Evolutionary conservation across 2,797 vertebrate species (phyloP), one percentile per base, ranked within the genome.

Genomic region (Poecilia picta): DNA sequence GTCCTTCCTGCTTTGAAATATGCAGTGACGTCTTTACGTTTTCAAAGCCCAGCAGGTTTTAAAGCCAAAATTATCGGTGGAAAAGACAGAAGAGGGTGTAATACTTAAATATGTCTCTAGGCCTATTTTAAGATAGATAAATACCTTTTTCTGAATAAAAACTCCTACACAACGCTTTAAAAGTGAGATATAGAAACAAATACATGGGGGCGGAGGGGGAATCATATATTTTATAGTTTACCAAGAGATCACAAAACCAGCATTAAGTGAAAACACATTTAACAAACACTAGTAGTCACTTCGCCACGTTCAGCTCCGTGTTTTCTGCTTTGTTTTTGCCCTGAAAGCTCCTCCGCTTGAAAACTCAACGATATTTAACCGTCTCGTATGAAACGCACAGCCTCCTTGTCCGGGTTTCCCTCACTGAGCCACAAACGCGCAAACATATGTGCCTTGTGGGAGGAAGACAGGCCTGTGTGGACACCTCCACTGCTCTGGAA

Each of bases 381-480:
- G 43, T 10, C 81, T 74, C 83, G 46, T 84, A 83, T 23, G 74
- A 83, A 80, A 72, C 81, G 59, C 83, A 41, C 78, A 36, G 78
- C 81, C 25, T 77, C 43, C 85, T 71, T 28, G 80, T 83, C 49
- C 77, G 80, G 20, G 76, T 82, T 89, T 83, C 84, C 82, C 23
- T 85, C 82, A 1, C 87, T 77, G 25, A 81, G 78, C 78, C 89
- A 73, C 49, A 85, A 86, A 87, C 77, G 74, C 80, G 76, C 86
- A 86, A 73, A 88, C 78, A 87, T 89, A 83, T 90, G 74, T 76
- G 81, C 79, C 83, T 88, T 84, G 88, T 86, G 83, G 87, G 84
- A 91, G 88, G 89, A 89, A 88, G 91, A 87, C 88, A 88, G 93
- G 91, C 93, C 90, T 93, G 94, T 88, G 85, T 84, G 87, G 92